Conservation (phyloP, 2,888 invertebrate species). For the Caenorhabditis auriculariae region DNA sequence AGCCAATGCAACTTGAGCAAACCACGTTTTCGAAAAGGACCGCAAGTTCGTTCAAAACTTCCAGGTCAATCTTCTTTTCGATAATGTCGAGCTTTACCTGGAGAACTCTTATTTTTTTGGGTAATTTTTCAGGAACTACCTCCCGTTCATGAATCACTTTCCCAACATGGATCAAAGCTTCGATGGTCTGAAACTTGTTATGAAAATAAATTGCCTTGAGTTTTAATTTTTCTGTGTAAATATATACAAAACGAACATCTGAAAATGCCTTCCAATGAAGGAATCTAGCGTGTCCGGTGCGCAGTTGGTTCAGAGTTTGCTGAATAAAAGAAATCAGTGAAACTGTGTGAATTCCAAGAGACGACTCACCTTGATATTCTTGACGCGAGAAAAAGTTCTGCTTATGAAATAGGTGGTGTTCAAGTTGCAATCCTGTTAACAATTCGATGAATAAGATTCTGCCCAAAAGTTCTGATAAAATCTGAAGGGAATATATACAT, state of each 20-base stretch:
- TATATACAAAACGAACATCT: too few relatives aligned
- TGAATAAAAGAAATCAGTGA: not conserved
- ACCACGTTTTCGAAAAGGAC: too few relatives aligned
- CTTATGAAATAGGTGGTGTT: constrained; percentile 68
- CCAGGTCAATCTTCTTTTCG: too few relatives aligned
- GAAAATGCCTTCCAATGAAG: constrained; percentile 25
- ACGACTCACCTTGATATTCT: constrained; percentile 4
- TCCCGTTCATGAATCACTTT: not conserved
- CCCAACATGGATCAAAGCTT: constrained; percentile 3
- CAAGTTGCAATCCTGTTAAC: constrained; percentile 68
- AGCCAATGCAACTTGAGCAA: too few relatives aligned
- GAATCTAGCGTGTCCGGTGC: constrained; percentile 17
- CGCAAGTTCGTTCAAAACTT: too few relatives aligned
- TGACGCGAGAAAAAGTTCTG: constrained; percentile 5
- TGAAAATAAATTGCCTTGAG: too few relatives aligned
- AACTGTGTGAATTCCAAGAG: not conserved
- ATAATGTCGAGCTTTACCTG: too few relatives aligned
- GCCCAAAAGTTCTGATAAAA: not conserved
- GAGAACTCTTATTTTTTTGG: too few relatives aligned
- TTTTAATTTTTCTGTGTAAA: too few relatives aligned
- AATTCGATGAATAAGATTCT: constrained; percentile 11
- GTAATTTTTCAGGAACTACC: too few relatives aligned
- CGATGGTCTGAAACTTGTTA: too few relatives aligned
- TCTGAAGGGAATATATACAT: constrained; percentile 38
- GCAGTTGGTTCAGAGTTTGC: constrained; percentile 16